Evolutionary conservation across 92 coral and sea anemone species (phyloP).

Genomic region (Epizoanthus ramosus): DNA sequence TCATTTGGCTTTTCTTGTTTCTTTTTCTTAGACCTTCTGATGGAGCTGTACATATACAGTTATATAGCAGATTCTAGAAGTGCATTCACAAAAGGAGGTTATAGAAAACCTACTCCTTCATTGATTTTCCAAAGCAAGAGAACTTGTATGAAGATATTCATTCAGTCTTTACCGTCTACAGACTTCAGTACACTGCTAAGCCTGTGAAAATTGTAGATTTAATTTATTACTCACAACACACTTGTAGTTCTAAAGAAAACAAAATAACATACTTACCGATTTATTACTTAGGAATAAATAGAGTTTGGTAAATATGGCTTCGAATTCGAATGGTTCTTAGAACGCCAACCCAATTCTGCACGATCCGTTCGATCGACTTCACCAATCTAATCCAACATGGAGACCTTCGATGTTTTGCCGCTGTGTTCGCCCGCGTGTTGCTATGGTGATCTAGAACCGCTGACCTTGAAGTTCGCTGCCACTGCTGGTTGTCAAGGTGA

Average conservation of each 20-base stretch:
- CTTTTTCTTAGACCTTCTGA: too few relatives aligned
- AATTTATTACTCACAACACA: neutral
- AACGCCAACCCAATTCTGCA: constrained; percentile 15
- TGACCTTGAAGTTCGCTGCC: neutral
- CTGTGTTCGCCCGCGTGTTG: constrained; percentile 24
- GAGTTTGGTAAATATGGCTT: neutral
- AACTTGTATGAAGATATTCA: too few relatives aligned
- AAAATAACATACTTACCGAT: constrained; percentile 7
- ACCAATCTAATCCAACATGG: constrained; percentile 9
- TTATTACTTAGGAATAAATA: neutral
- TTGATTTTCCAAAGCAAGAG: too few relatives aligned
- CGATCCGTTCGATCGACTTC: constrained; percentile 12
- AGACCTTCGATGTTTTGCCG: constrained; percentile 4
- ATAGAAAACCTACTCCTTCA: too few relatives aligned
- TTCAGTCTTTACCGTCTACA: too few relatives aligned
- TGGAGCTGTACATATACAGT: too few relatives aligned
- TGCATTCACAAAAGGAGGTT: too few relatives aligned
- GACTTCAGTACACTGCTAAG: too few relatives aligned
- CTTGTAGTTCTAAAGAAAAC: neutral
- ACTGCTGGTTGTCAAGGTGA: neutral
- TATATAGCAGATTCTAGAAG: too few relatives aligned
- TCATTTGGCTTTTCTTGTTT: too few relatives aligned
- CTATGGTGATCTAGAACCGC: constrained; percentile 29
- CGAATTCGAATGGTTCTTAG: constrained; percentile 35
- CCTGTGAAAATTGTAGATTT: neutral